Conservation (phyloP, 2,113 vertebrate genomes). For the Peromyscus polionotus region DNA sequence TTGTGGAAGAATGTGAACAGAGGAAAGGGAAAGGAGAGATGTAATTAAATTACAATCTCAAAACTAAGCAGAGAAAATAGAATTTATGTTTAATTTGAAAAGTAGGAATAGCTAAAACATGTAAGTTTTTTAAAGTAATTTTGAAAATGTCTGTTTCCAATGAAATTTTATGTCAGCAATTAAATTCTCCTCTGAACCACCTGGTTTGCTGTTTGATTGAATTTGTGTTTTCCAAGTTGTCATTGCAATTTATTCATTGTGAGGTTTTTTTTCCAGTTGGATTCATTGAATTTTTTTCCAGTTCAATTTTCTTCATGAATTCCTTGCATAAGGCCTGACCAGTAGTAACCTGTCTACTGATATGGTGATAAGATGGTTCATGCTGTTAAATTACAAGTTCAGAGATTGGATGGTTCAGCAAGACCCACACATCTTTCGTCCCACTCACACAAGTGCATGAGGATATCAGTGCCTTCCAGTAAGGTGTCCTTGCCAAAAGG, state of each 20-base stretch:
- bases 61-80: background rate
- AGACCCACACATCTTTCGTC: background rate
- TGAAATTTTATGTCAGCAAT: conserved; percentile 87
- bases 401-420: background rate
- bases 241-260: conserved; percentile 81
- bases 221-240: conserved; percentile 84
- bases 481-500: background rate
- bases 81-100: conserved; percentile 35
- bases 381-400: background rate
- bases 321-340: conserved; percentile 61
- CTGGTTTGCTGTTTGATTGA: conserved; percentile 84
- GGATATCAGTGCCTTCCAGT: background rate
- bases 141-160: conserved; percentile 80
- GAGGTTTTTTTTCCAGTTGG: conserved; percentile 77
- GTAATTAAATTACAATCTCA: background rate
- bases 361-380: background rate
- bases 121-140: conserved; percentile 81
- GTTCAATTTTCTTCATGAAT: conserved; percentile 71
- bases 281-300: conserved; percentile 74
- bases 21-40: background rate
- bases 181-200: conserved; percentile 83
- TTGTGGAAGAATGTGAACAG: background rate
- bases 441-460: background rate
- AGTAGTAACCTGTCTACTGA: conserved; percentile 72
- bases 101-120: conserved; percentile 62